Evolutionary conservation across 2,797 vertebrate genomes (phyloP).

Genomic region (Trachurus trachurus): DNA sequence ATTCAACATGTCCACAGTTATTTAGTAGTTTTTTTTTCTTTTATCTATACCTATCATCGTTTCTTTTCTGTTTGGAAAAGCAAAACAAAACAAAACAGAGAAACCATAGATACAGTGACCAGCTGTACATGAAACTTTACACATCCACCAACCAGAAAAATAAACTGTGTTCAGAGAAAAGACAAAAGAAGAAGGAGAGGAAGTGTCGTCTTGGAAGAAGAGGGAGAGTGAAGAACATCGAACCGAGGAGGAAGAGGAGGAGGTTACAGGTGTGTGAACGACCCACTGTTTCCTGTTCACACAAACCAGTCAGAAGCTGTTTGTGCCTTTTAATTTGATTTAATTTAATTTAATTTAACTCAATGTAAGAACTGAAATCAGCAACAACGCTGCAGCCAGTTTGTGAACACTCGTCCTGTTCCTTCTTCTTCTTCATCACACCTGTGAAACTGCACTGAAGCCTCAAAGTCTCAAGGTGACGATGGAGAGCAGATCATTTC

Average conservation of each 20-base stretch:
- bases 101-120: slow-evolving; percentile 40
- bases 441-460: slow-evolving; percentile 28
- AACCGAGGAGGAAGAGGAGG: slow-evolving; percentile 37
- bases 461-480: slow-evolving; percentile 11
- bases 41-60: slow-evolving; percentile 9
- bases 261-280: slow-evolving; percentile 37
- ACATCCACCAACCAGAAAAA: slow-evolving; percentile 37
- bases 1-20: slow-evolving; percentile 18
- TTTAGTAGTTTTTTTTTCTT: background rate
- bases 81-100: slow-evolving; percentile 30
- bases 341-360: no score
- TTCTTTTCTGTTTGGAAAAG: slow-evolving; percentile 48
- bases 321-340: slow-evolving; percentile 17
- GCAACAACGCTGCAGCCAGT: slow-evolving; percentile 3
- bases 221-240: slow-evolving; percentile 22
- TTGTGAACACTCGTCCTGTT: slow-evolving; percentile 15
- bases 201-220: slow-evolving; percentile 50
- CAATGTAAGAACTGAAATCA: background rate
- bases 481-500: slow-evolving; percentile 27
- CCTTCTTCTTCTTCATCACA: background rate
- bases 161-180: slow-evolving; percentile 28
- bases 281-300: slow-evolving; percentile 28
- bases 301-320: slow-evolving; percentile 12
- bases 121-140: slow-evolving; percentile 57
- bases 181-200: slow-evolving; percentile 16